Conservation (phyloP, 2,888 invertebrate species). For the Lydus trimaculatus region DNA sequence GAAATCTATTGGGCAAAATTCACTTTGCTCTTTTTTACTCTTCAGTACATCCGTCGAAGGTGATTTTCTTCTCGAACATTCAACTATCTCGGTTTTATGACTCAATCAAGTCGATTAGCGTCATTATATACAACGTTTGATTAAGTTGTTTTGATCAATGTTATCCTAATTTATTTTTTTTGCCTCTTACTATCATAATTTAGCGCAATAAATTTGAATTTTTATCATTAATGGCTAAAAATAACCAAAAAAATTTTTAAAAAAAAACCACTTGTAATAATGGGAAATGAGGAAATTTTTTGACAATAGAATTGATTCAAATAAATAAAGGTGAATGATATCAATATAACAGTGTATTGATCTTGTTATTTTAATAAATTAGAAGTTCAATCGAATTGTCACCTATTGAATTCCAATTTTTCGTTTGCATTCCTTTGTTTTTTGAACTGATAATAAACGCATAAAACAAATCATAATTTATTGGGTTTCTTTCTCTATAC, state of each 20-base stretch:
- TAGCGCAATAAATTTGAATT: too few relatives aligned
- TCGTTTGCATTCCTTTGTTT: neutral
- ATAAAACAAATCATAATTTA: neutral
- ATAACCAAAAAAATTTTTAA: neutral
- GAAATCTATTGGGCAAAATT: too few relatives aligned
- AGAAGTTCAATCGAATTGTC: conserved; percentile 2
- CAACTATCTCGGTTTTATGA: too few relatives aligned
- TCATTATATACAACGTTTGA: neutral
- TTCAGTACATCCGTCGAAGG: too few relatives aligned
- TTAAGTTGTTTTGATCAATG: neutral
- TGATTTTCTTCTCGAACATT: too few relatives aligned
- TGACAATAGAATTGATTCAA: neutral
- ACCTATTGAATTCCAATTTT: neutral
- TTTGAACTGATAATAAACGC: neutral
- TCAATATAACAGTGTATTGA: neutral
- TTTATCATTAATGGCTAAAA: too few relatives aligned
- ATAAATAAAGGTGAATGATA: neutral
- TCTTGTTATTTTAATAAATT: neutral
- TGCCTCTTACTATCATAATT: too few relatives aligned
- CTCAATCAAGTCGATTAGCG: neutral
- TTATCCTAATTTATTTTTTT: neutral
- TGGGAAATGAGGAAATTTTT: neutral
- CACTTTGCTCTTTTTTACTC: too few relatives aligned
- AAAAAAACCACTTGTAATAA: neutral
- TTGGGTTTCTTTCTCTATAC: neutral